phyloP scores from a whole-genome alignment of 1,140 invertebrate species.

The Aphaenogaster ashmeadi region DNA sequence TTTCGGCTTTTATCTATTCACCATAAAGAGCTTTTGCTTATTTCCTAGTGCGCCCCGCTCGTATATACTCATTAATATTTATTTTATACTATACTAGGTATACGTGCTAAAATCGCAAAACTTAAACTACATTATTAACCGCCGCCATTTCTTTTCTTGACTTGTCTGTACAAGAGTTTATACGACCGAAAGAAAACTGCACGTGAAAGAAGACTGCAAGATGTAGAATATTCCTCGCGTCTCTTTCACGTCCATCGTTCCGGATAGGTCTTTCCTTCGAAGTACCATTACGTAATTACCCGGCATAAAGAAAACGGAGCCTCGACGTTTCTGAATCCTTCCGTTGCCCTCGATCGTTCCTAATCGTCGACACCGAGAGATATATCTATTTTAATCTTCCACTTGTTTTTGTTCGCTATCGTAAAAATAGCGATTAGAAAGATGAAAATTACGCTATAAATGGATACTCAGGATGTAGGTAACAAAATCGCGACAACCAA shows the following conservation, averaged over 20 bases:
- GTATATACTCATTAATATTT: not conserved
- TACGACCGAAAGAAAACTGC: not conserved
- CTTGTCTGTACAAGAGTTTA: not conserved
- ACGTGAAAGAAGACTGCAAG: not conserved
- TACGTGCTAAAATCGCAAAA: not conserved
- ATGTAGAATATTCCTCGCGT: not conserved
- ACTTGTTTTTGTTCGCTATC: not conserved
- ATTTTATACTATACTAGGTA: not conserved
- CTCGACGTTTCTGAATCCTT: not conserved
- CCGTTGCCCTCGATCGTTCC: not conserved
- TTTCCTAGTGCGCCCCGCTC: not conserved
- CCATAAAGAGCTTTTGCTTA: conserved; percentile 32
- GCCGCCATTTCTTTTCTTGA: not conserved
- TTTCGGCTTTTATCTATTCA: conserved; percentile 23
- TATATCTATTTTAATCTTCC: not conserved
- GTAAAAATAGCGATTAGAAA: conserved; percentile 4
- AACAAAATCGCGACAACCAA: not conserved
- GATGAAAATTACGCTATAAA: not conserved
- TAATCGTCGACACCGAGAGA: not conserved
- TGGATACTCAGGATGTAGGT: not conserved
- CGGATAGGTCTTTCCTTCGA: conserved; percentile 17
- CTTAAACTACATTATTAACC: not conserved
- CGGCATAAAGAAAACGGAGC: not conserved
- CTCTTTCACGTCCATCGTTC: conserved; percentile 11
- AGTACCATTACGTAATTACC: conserved; percentile 56